These are phyloP conservation scores for Corythoichthys haematopterus DNA, from an alignment of 2,113 vertebrate species.

Conservation along the genomic window DNA sequence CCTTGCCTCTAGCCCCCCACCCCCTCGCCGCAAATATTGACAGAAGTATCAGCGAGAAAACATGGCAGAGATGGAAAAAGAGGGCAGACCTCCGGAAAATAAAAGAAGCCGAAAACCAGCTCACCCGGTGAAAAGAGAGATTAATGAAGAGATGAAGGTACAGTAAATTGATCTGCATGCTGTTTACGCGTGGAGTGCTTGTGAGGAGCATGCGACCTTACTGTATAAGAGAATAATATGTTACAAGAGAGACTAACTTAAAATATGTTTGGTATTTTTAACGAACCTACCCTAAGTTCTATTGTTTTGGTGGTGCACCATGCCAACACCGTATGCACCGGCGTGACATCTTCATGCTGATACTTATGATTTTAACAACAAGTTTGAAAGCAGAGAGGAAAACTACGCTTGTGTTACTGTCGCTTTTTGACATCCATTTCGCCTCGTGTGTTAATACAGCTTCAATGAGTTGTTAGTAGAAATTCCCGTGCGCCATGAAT, in stretches of 20 bases:
- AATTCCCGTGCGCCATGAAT: conserved; percentile 73
- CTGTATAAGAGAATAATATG: conserved; percentile 58
- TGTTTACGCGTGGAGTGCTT: conserved; percentile 61
- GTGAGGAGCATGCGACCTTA: conserved; percentile 66
- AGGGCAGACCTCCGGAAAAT: conserved; percentile 98
- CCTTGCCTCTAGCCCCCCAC: background rate
- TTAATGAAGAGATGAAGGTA: conserved; percentile 99
- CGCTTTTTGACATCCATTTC: conserved; percentile 22
- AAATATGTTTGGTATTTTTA: conserved; percentile 38
- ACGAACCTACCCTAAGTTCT: conserved; percentile 22
- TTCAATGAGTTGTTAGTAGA: conserved; percentile 54
- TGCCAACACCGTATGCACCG: conserved; percentile 31
- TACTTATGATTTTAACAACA: conserved; percentile 15
- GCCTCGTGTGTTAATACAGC: conserved; percentile 21
- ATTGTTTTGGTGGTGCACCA: conserved; percentile 42
- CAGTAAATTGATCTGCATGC: conserved; percentile 52
- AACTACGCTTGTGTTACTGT: conserved; percentile 13
- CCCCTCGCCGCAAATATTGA: conserved; percentile 67
- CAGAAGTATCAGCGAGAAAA: conserved; percentile 76
- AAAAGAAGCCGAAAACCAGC: conserved; percentile 95
- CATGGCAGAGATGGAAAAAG: conserved; percentile 99
- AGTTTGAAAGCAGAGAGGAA: conserved; percentile 42
- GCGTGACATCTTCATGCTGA: background rate
- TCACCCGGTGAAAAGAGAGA: conserved; percentile 96
- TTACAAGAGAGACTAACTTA: conserved; percentile 69